phyloP scores from a whole-genome alignment of 1,140 invertebrate genomes.

The Andrena cerasifolii region DNA sequence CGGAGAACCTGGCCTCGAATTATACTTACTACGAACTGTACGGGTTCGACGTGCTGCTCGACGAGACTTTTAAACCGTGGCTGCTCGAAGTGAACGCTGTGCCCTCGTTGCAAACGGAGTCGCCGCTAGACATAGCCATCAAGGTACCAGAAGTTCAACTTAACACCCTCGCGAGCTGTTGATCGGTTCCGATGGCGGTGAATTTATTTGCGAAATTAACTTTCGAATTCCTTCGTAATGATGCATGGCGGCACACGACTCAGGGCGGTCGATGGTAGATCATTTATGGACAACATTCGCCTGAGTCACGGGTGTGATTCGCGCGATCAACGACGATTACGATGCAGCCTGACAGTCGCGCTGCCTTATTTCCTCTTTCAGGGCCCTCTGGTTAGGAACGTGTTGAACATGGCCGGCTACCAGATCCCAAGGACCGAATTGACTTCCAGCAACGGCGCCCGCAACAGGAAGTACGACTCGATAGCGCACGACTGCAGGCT shows the following conservation, averaged over 20 bases:
- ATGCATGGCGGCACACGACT: slow-evolving; percentile 11
- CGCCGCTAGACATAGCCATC: slow-evolving; percentile 94
- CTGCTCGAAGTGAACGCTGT: slow-evolving; percentile 98
- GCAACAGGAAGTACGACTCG: slow-evolving; percentile 23
- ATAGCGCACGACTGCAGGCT: slow-evolving; percentile 75
- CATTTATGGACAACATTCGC: background rate
- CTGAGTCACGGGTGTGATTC: background rate
- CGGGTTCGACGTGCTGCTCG: slow-evolving; percentile 91
- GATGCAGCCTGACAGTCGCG: background rate
- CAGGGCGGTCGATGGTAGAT: background rate
- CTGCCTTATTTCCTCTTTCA: background rate
- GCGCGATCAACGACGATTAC: background rate
- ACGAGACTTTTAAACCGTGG: slow-evolving; percentile 94
- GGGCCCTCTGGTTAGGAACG: slow-evolving; percentile 92
- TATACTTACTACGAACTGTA: slow-evolving; percentile 92
- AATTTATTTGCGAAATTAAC: too few species aligned
- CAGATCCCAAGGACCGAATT: slow-evolving; percentile 86
- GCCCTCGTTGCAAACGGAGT: slow-evolving; percentile 95
- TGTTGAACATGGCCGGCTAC: slow-evolving; percentile 95
- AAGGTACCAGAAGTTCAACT: slow-evolving; percentile 85
- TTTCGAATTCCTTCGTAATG: slow-evolving; percentile 26
- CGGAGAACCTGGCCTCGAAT: slow-evolving; percentile 86
- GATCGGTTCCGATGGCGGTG: background rate
- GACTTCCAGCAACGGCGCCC: slow-evolving; percentile 68
- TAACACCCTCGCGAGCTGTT: background rate